These are phyloP conservation scores for Eupithecia exiguata DNA, from an alignment of 2,888 invertebrate genomes.

Conservation along the genomic window DNA sequence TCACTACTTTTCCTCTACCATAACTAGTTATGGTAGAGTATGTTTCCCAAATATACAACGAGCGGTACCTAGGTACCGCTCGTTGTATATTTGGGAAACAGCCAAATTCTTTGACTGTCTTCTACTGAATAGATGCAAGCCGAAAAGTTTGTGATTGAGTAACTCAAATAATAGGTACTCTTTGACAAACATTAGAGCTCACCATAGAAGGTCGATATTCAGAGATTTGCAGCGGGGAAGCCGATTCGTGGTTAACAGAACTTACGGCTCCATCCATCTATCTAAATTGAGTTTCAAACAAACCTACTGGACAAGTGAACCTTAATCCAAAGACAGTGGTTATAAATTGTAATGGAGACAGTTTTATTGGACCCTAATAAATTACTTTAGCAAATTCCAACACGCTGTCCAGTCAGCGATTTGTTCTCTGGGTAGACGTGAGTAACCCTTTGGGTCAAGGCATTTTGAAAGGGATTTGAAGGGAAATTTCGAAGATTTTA, in stretches of 20 bases:
- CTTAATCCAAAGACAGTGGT: slow-evolving; percentile 55
- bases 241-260: background rate
- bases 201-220: background rate
- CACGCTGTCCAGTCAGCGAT: slow-evolving; percentile 56
- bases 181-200: background rate
- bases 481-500: background rate
- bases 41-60: background rate
- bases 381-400: slow-evolving; percentile 70
- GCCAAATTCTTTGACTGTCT: background rate
- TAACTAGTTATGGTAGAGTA: too few relatives aligned
- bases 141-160: background rate
- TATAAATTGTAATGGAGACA: slow-evolving; percentile 72
- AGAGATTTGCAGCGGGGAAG: background rate
- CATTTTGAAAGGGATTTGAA: background rate
- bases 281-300: slow-evolving; percentile 18
- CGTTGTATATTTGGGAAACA: background rate
- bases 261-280: slow-evolving; percentile 8
- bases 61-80: background rate
- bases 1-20: slow-evolving; percentile 33
- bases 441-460: slow-evolving; percentile 18
- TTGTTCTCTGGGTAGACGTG: slow-evolving; percentile 42
- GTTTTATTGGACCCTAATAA: slow-evolving; percentile 77
- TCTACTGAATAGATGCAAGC: background rate
- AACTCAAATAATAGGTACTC: background rate
- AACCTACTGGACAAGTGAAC: slow-evolving; percentile 30